Base-by-base conservation (phyloP, 2,113 vertebrate genomes). In the Xiphophorus couchianus region DNA sequence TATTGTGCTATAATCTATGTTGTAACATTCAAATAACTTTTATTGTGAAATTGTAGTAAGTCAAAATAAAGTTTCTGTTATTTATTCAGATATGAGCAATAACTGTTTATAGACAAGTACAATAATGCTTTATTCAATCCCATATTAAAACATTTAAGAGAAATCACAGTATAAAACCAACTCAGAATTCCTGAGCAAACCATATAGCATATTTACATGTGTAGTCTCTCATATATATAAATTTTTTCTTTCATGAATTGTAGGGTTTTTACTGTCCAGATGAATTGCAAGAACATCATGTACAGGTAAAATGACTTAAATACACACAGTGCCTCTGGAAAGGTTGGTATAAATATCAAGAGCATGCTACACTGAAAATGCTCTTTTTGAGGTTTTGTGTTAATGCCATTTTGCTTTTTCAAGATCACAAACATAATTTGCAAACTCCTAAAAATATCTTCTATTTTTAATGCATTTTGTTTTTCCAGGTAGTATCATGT, bases 101-200 rank as follows among this genome's bases (percentile, higher is more conserved):
- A 48, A 15, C 1, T 29, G 1, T 48, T 58, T 77, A 27, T 22
- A 68, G 17, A 51, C 27, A 68, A 62, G 14, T 5, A 39, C n/a
- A 69, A 33, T 42, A 33, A 76, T 67, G 35, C 11, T 83, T 86
- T 78, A 83, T 81, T 85, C 30, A 73, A 64, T 25, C 48, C 15
- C 12, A 66, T 51, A 54, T 51, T 31, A 15, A 67, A 67, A 12
- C 12, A 15, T 64, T 29, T 29, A 65, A 44, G 7, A 63, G 5
- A 66, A 76, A 69, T 54, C 48, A 82, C 27, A 31, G 39, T 81
- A 81, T 76, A 81, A 89, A 81, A 83, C 1, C 1, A 77, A 79
- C 22, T 35, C 33, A 48, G 10, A 13, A 15, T 60, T 17, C 17
- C 12, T 61, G 28, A 9, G 71, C 14, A 71, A 67, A 39, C 5